Evolutionary conservation across 2,797 vertebrate genomes (phyloP), one percentile per base, ranked within the genome.

Genomic region (Betta splendens): DNA sequence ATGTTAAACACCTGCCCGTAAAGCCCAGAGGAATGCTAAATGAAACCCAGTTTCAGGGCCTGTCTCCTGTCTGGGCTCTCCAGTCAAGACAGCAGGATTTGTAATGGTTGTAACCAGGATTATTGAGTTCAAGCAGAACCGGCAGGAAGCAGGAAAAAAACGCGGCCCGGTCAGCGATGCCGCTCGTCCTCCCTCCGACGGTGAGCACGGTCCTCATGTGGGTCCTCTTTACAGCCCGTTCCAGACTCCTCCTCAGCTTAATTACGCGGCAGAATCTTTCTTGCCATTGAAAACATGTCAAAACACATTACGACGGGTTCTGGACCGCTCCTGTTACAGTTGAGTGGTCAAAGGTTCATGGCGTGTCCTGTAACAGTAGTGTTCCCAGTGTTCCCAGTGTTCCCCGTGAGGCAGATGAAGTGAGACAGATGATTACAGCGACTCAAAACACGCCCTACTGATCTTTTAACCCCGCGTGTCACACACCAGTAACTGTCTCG

Each of bases 1-100:
- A 93, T 93, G 90, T 89, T 85, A 91, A 92, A 92, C 92, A 93
- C 91, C 92, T 92, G 91, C 91, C 88, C 87, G 67, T 93, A 92
- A 93, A 93, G 83, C 85, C 84, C 82, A 68, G 77, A 89, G 92
- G 92, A 92, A 92, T 92, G 92, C 91, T 91, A 89, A 92, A 92
- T 90, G 88, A 93, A 91, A 92, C 87, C 88, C 88, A 90, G 85
- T 85, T 89, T 81, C 85, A 87, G 82, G 85, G 82, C 69, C 89
- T 84, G 89, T 89, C 88, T 91, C 89, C 89, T 87, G 90, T 91
- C 90, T 92, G 87, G 80, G 86, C 75, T 89, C 88, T 90, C 89
- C 84, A 85, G 89, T 89, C 80, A 89, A 90, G 90, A 89, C 88
- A 87, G 88, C 83, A 86, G 90, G 86, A 89, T 92, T 90, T 89